Percentiles rank a stretch among this genome's conserved stretches.
Evolutionary conservation across 2,797 vertebrate genomes (phyloP).

Genomic region (Amblyraja radiata): DNA sequence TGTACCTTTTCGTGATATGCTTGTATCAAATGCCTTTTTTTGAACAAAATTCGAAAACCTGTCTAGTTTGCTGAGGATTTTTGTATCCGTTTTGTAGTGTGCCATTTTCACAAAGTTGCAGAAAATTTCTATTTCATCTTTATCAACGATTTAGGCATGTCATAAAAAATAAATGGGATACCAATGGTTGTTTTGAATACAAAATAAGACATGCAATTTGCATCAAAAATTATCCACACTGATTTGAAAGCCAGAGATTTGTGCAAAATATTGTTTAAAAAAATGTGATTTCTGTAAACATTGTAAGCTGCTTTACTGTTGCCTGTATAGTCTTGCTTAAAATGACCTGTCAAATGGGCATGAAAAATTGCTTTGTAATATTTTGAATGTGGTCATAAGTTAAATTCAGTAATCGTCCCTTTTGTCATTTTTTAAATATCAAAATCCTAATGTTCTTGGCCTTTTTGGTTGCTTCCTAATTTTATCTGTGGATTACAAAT

Average conservation of each 20-base stretch:
- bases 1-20: conserved; percentile 18
- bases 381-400: neutral
- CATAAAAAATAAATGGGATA: neutral
- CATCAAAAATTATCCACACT: neutral
- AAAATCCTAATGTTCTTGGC: neutral
- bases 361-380: conserved; percentile 32
- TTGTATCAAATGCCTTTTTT: neutral
- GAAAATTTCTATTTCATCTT: conserved; percentile 34
- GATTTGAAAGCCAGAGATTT: neutral
- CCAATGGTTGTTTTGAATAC: neutral
- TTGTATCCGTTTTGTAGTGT: neutral
- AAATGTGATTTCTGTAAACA: neutral
- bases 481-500: conserved; percentile 30
- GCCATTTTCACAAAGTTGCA: conserved; percentile 26
- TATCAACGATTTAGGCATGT: neutral
- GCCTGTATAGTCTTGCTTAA: conserved; percentile 6
- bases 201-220: conserved; percentile 17
- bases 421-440: conserved; percentile 13
- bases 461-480: neutral
- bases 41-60: neutral
- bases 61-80: neutral
- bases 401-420: conserved; percentile 17
- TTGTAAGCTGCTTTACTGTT: conserved; percentile 28
- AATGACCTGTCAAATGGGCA: neutral
- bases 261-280: conserved; percentile 28